Conservation (phyloP, 2,113 vertebrate genomes). For the Phrynosoma platyrhinos region DNA sequence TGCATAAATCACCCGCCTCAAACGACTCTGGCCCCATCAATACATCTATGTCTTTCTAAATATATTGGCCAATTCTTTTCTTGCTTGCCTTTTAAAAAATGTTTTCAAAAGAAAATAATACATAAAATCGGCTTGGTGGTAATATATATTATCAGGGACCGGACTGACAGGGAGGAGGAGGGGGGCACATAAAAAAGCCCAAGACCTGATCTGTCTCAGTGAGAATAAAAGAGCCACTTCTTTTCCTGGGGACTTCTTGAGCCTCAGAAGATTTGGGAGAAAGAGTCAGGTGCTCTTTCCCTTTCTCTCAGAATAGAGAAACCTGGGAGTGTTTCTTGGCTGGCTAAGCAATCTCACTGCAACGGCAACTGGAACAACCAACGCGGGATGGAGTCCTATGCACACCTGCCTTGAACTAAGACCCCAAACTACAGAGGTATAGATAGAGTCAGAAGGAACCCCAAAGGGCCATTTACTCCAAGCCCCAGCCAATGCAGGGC, state of each 20-base stretch:
- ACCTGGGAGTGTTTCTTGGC: background rate
- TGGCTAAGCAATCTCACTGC: background rate
- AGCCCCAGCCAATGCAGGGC: no score
- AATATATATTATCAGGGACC: fast-evolving
- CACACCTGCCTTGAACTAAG: background rate
- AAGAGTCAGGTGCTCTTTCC: background rate
- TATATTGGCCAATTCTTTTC: constrained; percentile 20
- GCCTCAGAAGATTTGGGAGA: no score
- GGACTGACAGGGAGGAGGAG: background rate
- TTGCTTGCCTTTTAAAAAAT: background rate
- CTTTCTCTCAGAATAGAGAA: background rate
- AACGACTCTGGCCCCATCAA: constrained; percentile 24
- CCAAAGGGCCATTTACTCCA: no score
- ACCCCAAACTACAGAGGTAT: background rate
- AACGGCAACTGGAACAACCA: no score
- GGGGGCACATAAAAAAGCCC: background rate
- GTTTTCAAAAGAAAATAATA: background rate
- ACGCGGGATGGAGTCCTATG: background rate
- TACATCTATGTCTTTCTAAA: constrained; percentile 55
- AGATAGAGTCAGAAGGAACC: no score
- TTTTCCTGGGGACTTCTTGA: background rate
- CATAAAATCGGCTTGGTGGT: background rate
- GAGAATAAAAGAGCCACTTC: background rate
- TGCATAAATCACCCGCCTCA: constrained; percentile 56
- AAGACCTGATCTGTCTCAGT: background rate